A percentile compares a stretch with the other conserved stretches of the same genome.
Conservation (phyloP, 2,888 invertebrate species). For the Dolichopus griseipennis region DNA sequence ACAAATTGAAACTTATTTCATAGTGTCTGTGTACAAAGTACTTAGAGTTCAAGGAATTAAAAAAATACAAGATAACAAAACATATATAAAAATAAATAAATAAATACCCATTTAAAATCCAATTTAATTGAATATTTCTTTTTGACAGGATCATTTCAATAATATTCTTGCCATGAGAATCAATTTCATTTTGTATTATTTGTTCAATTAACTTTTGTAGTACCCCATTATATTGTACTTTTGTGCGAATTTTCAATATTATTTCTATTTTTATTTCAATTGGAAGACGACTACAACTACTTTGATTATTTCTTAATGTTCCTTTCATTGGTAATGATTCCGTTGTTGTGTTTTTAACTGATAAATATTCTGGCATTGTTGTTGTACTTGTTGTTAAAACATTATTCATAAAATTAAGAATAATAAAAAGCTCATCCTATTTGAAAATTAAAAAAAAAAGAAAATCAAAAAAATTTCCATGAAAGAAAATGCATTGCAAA, state of each 20-base stretch:
- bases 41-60: neutral
- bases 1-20: no score
- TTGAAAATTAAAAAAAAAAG: neutral
- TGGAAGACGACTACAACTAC: neutral
- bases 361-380: neutral
- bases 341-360: no score
- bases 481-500: neutral
- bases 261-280: slow-evolving; percentile 11
- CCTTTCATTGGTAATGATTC: neutral
- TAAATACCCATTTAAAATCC: neutral
- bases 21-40: no score
- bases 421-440: neutral
- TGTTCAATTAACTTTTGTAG: slow-evolving; percentile 12
- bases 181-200: slow-evolving; percentile 12
- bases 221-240: slow-evolving; percentile 9
- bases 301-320: neutral
- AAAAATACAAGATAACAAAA: neutral
- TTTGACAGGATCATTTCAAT: neutral
- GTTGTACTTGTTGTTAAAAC: neutral
- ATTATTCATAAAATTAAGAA: neutral
- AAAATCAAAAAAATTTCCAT: no score
- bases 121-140: neutral
- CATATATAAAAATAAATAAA: neutral
- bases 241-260: slow-evolving; percentile 6
- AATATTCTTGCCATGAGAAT: neutral